Evolutionary conservation across 2,113 vertebrate species (phyloP), one percentile per base, ranked within the genome.

Genomic region (Atherinomorus stipes): DNA sequence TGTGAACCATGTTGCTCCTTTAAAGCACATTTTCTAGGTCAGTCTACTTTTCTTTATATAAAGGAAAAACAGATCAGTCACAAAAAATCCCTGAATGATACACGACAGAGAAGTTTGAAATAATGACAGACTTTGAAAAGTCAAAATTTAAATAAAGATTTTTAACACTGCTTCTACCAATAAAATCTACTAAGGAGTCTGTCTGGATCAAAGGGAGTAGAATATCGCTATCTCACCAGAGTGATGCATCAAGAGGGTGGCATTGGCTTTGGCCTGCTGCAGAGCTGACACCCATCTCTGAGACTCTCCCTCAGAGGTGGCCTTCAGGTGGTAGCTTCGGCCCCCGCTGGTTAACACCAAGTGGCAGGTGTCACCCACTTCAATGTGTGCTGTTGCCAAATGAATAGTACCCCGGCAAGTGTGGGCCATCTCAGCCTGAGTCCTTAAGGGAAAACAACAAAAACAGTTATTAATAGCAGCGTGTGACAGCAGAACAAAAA

Each of bases 401-500:
- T 95, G 96, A 89, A 99, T 97, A 68, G 97, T 98, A 51, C 95
- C 96, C 0, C 97, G 95, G 76, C 97, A 98, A 3, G 96, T 98
- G 93, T 99, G 97, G 7, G 95, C 96, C 97, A 99, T 99, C 85
- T 99, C 97, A 0, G 95, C 97, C 87, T 98, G 96, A 0, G 96
- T 99, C 94, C 97, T 99, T 90, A 28, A 31, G 40, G 84, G 51
- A 0, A n/a, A 80, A 52, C 42, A 37, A 78, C 13, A 68, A 4
- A 9, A 70, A n/a, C 31, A 53, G 18, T 37, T 49, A 13, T 34
- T 47, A 31, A 22, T 34, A 9, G n/a, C 13, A 18, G 6, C 1
- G 3, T 44, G 28, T 19, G 25, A 38, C 4, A n/a, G 42, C 60
- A 50, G 40, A 47, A 44, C 11, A 47, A 21, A 49, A 22, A 16